A percentile compares a stretch with the other conserved stretches of the same genome.
Evolutionary conservation across 1,140 invertebrate genomes (phyloP).

Genomic region (Bradysia coprophila): DNA sequence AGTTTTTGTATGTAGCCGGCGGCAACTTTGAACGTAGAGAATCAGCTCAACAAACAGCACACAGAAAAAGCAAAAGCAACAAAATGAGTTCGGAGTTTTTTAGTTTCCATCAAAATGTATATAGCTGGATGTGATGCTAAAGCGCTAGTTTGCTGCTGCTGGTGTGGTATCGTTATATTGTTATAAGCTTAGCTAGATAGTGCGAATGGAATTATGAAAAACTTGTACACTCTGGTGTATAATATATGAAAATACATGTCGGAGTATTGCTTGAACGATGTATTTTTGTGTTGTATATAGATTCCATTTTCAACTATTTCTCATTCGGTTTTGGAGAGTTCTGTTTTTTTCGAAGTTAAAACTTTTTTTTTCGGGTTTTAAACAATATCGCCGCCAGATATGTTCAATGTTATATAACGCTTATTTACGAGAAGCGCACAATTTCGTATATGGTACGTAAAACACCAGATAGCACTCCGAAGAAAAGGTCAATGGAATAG

Average conservation of each 20-base stretch:
- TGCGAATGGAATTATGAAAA: neutral
- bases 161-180: no score
- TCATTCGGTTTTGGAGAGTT: neutral
- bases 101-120: neutral
- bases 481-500: no score
- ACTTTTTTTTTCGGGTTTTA: neutral
- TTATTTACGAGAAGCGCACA: no score
- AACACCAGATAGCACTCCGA: no score
- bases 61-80: conserved; percentile 17
- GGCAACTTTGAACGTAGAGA: conserved; percentile 8
- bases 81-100: conserved; percentile 15
- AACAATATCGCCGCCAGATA: neutral
- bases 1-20: neutral
- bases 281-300: no score
- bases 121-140: no score
- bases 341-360: neutral
- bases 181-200: no score
- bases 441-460: no score
- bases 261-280: neutral
- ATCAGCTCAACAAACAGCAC: neutral
- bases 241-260: neutral
- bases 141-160: no score
- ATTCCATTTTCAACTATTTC: neutral
- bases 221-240: neutral
- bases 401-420: neutral